Conservation (phyloP, 2,888 invertebrate species). For the Caenorhabditis auriculariae region DNA sequence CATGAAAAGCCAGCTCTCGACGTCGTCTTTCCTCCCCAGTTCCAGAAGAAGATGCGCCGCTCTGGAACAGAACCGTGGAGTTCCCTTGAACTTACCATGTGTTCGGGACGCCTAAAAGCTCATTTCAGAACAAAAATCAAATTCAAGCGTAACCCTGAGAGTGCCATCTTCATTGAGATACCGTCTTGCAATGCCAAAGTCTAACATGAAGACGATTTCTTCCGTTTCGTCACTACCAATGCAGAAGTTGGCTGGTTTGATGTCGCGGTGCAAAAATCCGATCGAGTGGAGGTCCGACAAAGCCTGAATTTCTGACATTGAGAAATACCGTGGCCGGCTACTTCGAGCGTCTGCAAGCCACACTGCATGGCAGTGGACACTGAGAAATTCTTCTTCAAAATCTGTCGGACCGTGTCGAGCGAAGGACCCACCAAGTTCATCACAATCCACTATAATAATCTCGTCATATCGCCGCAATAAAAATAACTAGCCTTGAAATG, state of each 20-base stretch:
- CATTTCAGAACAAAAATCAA: not conserved
- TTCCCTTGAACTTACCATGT: conserved; percentile 22
- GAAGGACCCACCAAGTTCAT: conserved; percentile 27
- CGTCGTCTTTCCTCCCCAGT: conserved; percentile 21
- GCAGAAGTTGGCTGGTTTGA: conserved; percentile 27
- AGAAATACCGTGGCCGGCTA: not conserved
- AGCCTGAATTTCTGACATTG: conserved; percentile 1
- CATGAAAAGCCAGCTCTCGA: conserved; percentile 25
- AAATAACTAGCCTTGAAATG: conserved; percentile 7
- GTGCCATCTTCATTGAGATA: conserved; percentile 12
- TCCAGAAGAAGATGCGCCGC: conserved; percentile 18
- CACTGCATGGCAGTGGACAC: conserved; percentile 14
- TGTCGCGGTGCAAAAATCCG: conserved; percentile 25
- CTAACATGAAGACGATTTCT: conserved; percentile 12
- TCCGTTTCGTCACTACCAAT: conserved; percentile 7
- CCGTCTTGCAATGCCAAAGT: conserved; percentile 24
- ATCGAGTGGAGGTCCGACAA: conserved; percentile 20
- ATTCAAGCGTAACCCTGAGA: not conserved
- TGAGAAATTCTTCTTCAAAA: conserved; percentile 8
- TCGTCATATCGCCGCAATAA: too few species aligned
- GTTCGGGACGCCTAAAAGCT: conserved; percentile 5
- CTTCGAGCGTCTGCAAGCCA: conserved; percentile 15
- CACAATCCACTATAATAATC: conserved; percentile 25
- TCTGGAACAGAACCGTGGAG: conserved; percentile 21
- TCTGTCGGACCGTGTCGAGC: conserved; percentile 10